Base-by-base conservation (phyloP, 2,797 vertebrate species). In the Naso thynnoides region DNA sequence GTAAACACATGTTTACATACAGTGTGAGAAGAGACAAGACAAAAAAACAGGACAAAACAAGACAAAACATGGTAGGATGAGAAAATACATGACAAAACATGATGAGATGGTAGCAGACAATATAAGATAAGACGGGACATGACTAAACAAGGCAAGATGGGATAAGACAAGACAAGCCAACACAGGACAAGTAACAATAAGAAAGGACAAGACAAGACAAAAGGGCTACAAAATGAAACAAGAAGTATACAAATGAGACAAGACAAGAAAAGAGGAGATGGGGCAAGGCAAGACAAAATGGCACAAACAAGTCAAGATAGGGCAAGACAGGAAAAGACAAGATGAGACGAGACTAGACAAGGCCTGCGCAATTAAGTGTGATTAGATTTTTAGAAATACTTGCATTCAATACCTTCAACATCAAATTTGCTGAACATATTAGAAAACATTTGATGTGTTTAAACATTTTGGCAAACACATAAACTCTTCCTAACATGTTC, bases 1-100 rank as follows among this genome's bases (percentile, higher is more conserved):
- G 97, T 97, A 75, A 85, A 29, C 7, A 36, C 14, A 3, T 9
- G 0, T 0, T 36, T 3, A 23, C 15, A 24, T 2, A 27, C 58
- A 33, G 39, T 31, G 45, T 19, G 8, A 23, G 29, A 8, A 0
- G 3, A 38, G 13, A 36, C 10, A 0, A 33, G 31, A 33, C n/a
- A n/a, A n/a, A n/a, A n/a, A n/a, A n/a, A n/a, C n/a, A n/a, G n/a
- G n/a, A n/a, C n/a, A 4, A 2, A 38, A 31, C 0, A 23, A 14
- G 9, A 33, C 6, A 13, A 13, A 2, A 29, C 0, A 2, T 8
- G n/a, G 13, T 10, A 4, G 0, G n/a, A n/a, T 8, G 26, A 27
- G 6, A 19, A 6, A 21, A 26, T 6, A 15, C 5, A 13, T 21
- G 11, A 42, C 15, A 21, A 47, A 7, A 24, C 0, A 27, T 8